Evolutionary conservation across 2,797 vertebrate species (phyloP).

Genomic region (Catamblyrhynchus diadema): DNA sequence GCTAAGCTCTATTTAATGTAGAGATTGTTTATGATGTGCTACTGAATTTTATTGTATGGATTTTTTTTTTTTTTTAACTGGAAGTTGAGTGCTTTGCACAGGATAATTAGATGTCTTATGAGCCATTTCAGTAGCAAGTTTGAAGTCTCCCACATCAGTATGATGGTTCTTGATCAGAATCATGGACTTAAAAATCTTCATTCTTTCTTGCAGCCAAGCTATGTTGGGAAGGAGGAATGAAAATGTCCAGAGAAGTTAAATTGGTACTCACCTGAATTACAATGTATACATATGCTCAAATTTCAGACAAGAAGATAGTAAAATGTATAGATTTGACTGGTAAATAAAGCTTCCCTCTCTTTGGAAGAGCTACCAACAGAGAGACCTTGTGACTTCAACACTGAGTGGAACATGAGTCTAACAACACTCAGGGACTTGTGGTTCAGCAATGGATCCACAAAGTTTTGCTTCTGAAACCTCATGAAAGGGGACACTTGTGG

Average conservation of each 20-base stretch:
- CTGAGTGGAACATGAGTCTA: not conserved
- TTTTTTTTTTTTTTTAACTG: not conserved
- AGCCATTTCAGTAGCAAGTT: not conserved
- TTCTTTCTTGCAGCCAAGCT: not conserved
- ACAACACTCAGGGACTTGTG: not conserved
- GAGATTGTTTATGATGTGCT: not conserved
- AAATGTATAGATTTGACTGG: not conserved
- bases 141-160: not conserved
- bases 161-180: not conserved
- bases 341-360: not conserved
- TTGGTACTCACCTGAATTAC: not conserved
- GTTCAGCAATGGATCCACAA: not conserved
- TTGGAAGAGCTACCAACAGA: not conserved
- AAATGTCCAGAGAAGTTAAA: not conserved
- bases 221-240: not conserved
- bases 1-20: not conserved
- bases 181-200: not conserved
- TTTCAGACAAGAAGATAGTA: not conserved
- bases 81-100: not conserved
- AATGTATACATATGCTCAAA: fast-evolving
- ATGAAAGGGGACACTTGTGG: fast-evolving
- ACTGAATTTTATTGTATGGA: not conserved
- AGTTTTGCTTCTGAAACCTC: not conserved
- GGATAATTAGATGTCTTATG: not conserved
- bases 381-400: not conserved